These are phyloP conservation scores for Oceanodroma leucorhoa DNA, from an alignment of 2,797 vertebrate species.

Conservation along the genomic window DNA sequence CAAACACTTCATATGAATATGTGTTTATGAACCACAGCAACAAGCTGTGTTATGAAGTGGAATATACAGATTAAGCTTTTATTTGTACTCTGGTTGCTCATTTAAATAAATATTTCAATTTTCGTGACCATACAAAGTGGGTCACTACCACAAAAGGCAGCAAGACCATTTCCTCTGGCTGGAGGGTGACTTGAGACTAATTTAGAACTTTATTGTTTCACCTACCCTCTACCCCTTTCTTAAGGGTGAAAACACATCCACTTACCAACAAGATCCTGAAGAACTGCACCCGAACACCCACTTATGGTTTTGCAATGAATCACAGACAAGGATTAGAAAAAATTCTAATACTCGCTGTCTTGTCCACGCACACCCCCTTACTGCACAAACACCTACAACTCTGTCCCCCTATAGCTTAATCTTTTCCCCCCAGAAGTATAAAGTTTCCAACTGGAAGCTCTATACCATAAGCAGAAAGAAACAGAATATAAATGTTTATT, in stretches of 20 bases:
- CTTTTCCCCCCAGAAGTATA: not conserved
- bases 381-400: not conserved
- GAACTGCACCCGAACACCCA: not conserved
- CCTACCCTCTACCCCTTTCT: not conserved
- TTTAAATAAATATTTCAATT: not conserved
- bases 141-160: not conserved
- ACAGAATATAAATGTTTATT: not conserved
- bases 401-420: not conserved
- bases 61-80: not conserved
- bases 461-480: not conserved
- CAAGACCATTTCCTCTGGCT: not conserved
- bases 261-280: not conserved
- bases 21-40: not conserved
- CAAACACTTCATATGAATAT: accelerated
- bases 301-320: accelerated
- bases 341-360: accelerated
- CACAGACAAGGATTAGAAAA: not conserved
- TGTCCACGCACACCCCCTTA: accelerated
- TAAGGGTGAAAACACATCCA: not conserved
- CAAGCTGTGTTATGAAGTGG: not conserved
- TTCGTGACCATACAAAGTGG: not conserved
- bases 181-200: accelerated
- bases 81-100: not conserved
- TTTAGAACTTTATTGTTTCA: not conserved
- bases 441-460: not conserved